Percentiles rank a stretch among this genome's conserved stretches.
phyloP scores from a whole-genome alignment of 2,797 vertebrate species.

The Furcifer pardalis region DNA sequence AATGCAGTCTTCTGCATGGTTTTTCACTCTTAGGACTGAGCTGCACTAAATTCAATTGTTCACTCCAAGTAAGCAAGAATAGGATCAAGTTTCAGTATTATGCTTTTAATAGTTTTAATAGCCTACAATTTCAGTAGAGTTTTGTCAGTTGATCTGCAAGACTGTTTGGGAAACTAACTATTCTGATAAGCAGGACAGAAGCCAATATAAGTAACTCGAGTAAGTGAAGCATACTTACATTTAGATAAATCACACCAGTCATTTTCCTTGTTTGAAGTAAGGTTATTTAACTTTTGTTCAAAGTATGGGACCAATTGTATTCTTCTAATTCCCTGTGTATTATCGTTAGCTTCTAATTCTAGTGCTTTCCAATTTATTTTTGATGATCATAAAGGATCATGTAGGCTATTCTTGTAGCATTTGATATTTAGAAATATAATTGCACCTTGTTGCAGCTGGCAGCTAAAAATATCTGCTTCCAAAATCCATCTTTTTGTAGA shows the following conservation, averaged over 20 bases:
- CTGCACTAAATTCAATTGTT: not conserved
- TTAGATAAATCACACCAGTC: not conserved
- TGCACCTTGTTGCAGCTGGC: not conserved
- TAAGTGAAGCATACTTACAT: not conserved
- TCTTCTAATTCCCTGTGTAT: conserved; percentile 4
- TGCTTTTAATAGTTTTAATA: not conserved
- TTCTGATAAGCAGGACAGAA: not conserved
- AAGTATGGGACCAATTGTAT: not conserved
- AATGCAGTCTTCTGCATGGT: not conserved
- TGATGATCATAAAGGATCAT: not conserved
- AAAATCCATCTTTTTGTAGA: not conserved
- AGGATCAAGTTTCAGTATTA: not conserved
- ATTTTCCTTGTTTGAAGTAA: not conserved
- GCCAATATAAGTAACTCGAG: not conserved
- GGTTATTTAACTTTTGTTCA: not conserved
- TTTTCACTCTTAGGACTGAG: not conserved
- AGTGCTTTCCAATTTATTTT: not conserved
- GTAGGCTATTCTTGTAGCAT: not conserved
- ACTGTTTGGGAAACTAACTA: not conserved
- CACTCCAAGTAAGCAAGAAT: not conserved
- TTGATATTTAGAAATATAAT: not conserved
- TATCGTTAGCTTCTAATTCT: conserved; percentile 12
- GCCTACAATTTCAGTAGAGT: not conserved
- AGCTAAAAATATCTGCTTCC: not conserved
- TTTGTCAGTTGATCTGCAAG: not conserved